phyloP scores from a whole-genome alignment of 2,797 vertebrate genomes.

The Tolypeutes matacus region DNA sequence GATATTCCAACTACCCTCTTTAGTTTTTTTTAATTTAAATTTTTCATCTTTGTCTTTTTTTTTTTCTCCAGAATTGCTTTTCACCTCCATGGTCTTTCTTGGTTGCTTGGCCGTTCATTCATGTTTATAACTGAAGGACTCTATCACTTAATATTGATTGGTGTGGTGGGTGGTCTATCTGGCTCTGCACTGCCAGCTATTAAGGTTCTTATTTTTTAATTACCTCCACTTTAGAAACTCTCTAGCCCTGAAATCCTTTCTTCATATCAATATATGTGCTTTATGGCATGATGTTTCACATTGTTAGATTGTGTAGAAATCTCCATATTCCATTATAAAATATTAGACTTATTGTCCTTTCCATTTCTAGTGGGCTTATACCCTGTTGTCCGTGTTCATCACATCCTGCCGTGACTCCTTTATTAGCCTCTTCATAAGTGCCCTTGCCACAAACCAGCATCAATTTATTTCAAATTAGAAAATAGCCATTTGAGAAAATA shows the following conservation, averaged over 20 bases:
- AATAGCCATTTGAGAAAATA: not conserved
- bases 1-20: too few species aligned
- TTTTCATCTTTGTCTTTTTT: not conserved
- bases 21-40: not conserved
- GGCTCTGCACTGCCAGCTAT: not conserved
- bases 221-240: not conserved
- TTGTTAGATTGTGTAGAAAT: not conserved
- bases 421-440: not conserved
- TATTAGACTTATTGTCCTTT: not conserved
- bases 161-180: not conserved
- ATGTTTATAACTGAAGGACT: not conserved
- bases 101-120: not conserved
- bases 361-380: not conserved
- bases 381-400: not conserved
- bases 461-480: constrained; percentile 5
- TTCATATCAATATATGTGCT: not conserved
- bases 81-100: not conserved
- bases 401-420: not conserved
- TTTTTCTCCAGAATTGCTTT: not conserved
- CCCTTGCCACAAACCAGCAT: not conserved
- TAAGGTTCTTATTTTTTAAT: not conserved
- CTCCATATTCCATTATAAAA: not conserved
- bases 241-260: not conserved
- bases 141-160: not conserved
- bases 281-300: not conserved